phyloP scores from a whole-genome alignment of 1,140 invertebrate species.

The Tenebrio molitor region DNA sequence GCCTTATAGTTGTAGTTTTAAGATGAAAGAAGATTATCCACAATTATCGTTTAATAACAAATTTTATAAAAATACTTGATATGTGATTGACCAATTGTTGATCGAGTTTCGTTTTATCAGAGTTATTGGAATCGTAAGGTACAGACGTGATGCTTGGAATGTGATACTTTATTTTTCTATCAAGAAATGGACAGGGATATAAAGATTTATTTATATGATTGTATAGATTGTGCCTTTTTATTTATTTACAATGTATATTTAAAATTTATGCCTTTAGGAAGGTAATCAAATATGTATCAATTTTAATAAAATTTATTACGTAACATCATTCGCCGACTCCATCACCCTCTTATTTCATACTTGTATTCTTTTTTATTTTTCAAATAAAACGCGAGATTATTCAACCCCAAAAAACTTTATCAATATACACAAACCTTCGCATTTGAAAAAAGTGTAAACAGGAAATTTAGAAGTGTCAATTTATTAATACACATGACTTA shows the following conservation, averaged over 20 bases:
- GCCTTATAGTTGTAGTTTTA: conserved; percentile 55
- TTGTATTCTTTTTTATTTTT: too few relatives aligned
- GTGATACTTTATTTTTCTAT: conserved; percentile 62
- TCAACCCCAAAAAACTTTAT: too few relatives aligned
- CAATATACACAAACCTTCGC: too few relatives aligned
- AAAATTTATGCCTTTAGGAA: conserved; percentile 56
- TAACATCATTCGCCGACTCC: conserved; percentile 17
- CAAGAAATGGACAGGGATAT: conserved; percentile 53
- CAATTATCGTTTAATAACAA: conserved; percentile 46
- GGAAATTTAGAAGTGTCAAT: neutral
- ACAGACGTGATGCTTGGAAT: conserved; percentile 50
- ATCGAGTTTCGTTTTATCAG: conserved; percentile 20
- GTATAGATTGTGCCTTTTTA: conserved; percentile 63
- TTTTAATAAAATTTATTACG: conserved; percentile 57
- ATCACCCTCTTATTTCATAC: too few relatives aligned
- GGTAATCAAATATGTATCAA: conserved; percentile 56
- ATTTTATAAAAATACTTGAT: conserved; percentile 50
- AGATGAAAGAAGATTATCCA: conserved; percentile 45
- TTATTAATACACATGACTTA: too few relatives aligned
- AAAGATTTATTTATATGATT: conserved; percentile 58
- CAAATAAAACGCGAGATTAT: too few relatives aligned
- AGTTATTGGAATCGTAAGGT: conserved; percentile 47
- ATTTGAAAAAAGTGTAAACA: neutral
- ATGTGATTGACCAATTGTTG: conserved; percentile 37
- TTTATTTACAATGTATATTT: conserved; percentile 58